phyloP scores from a whole-genome alignment of 1,140 invertebrate species.

The Thereuonema tuberculata region DNA sequence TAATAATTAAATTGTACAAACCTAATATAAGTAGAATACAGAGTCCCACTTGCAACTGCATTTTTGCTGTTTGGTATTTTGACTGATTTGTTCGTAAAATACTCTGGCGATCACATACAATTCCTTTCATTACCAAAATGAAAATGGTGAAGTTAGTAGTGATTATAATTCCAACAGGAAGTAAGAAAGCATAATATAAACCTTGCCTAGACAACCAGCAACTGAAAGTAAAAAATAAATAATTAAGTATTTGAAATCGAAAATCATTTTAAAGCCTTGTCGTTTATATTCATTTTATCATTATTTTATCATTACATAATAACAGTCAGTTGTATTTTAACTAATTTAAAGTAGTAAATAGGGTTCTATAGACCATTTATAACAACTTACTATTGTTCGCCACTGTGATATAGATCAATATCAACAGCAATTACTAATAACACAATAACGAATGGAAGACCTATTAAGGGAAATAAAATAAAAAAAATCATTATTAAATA shows the following conservation, averaged over 20 bases:
- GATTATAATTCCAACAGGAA: slow-evolving; percentile 28
- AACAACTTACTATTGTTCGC: slow-evolving; percentile 5
- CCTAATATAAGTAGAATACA: slow-evolving; percentile 30
- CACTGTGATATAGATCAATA: slow-evolving; percentile 19
- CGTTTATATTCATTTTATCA: slow-evolving; percentile 15
- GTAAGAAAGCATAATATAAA: slow-evolving; percentile 28
- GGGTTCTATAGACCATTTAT: slow-evolving; percentile 21
- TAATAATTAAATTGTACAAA: too few relatives aligned
- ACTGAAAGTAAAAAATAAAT: slow-evolving; percentile 9
- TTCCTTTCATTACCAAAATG: slow-evolving; percentile 25
- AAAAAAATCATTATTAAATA: too few relatives aligned
- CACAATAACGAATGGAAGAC: slow-evolving; percentile 25
- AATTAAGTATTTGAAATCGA: too few relatives aligned
- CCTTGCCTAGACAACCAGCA: slow-evolving; percentile 29
- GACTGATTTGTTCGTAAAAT: slow-evolving; percentile 27
- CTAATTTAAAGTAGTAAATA: too few relatives aligned
- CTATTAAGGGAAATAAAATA: too few relatives aligned
- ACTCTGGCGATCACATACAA: slow-evolving; percentile 22
- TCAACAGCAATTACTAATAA: slow-evolving; percentile 16
- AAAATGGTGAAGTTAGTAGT: slow-evolving; percentile 29
- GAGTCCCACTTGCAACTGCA: slow-evolving; percentile 28
- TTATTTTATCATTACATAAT: slow-evolving; percentile 21
- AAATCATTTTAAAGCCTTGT: too few relatives aligned
- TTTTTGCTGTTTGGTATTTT: slow-evolving; percentile 24
- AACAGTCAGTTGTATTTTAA: slow-evolving; percentile 15